Evolutionary conservation across 2,113 vertebrate species (phyloP).

Genomic region (Hemiscyllium ocellatum): DNA sequence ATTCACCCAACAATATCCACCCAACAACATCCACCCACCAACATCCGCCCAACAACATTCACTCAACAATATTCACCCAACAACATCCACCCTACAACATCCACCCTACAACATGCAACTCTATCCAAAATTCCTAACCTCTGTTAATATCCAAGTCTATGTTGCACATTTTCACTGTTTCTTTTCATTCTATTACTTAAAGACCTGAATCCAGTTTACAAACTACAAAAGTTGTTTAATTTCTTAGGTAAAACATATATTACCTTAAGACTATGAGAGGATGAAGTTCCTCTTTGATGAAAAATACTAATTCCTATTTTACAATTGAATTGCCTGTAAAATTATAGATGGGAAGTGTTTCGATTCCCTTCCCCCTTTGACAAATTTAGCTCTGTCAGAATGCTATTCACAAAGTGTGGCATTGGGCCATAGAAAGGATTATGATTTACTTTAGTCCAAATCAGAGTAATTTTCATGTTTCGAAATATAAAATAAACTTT

Average conservation of each 20-base stretch:
- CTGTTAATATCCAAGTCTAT: background rate
- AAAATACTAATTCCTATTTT: background rate
- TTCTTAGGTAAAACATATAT: background rate
- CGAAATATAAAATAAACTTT: constrained; percentile 1
- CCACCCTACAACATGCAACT: too few species aligned
- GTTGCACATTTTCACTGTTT: background rate
- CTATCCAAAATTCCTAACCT: background rate
- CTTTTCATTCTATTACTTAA: background rate
- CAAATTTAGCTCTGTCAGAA: too few species aligned
- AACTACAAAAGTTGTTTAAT: background rate
- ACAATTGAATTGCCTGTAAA: background rate
- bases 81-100: too few species aligned
- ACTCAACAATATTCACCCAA: too few species aligned
- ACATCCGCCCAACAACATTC: too few species aligned
- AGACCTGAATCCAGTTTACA: background rate
- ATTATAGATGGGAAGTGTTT: background rate
- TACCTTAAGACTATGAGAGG: background rate
- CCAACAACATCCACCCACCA: too few species aligned
- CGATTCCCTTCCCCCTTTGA: background rate
- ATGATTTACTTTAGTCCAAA: background rate
- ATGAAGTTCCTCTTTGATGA: background rate
- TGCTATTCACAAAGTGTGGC: background rate
- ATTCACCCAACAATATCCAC: too few species aligned
- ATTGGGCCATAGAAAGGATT: background rate
- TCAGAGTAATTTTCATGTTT: background rate